These are phyloP conservation scores for Anguilla anguilla DNA, from an alignment of 2,797 vertebrate genomes.

Conservation along the genomic window DNA sequence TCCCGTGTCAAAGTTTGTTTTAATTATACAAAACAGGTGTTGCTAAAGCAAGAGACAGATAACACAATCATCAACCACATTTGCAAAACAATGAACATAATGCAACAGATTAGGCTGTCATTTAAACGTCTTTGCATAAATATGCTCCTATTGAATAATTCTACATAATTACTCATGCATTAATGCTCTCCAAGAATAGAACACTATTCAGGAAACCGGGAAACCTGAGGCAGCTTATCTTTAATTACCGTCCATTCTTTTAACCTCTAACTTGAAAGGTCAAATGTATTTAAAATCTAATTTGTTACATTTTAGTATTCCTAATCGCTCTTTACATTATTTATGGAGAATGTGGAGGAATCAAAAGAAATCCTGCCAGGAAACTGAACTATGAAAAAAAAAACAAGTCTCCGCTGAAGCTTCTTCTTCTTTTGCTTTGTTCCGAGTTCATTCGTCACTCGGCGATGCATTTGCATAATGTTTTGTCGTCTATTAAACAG, in stretches of 20 bases:
- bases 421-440: conserved; percentile 9
- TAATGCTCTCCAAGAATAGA: conserved; percentile 64
- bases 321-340: conserved; percentile 54
- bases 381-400: conserved; percentile 29
- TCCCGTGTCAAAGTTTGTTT: conserved; percentile 71
- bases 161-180: conserved; percentile 70
- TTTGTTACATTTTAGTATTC: conserved; percentile 41
- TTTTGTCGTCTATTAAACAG: conserved; percentile 73
- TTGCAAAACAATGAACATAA: conserved; percentile 76
- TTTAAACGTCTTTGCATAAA: conserved; percentile 76
- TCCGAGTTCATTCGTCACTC: conserved; percentile 49
- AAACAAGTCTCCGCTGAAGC: conserved; percentile 22
- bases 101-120: conserved; percentile 68
- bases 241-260: conserved; percentile 57
- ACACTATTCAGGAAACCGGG: conserved; percentile 48
- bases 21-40: conserved; percentile 76
- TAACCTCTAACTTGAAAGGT: conserved; percentile 55
- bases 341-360: conserved; percentile 37
- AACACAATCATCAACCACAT: conserved; percentile 69
- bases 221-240: conserved; percentile 45
- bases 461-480: conserved; percentile 66
- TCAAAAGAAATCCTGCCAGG: conserved; percentile 48
- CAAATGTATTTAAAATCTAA: conserved; percentile 53
- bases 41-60: conserved; percentile 64
- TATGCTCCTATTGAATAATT: conserved; percentile 72